Conservation (phyloP, 2,797 vertebrate species). For the Craterocephalus amniculus region DNA sequence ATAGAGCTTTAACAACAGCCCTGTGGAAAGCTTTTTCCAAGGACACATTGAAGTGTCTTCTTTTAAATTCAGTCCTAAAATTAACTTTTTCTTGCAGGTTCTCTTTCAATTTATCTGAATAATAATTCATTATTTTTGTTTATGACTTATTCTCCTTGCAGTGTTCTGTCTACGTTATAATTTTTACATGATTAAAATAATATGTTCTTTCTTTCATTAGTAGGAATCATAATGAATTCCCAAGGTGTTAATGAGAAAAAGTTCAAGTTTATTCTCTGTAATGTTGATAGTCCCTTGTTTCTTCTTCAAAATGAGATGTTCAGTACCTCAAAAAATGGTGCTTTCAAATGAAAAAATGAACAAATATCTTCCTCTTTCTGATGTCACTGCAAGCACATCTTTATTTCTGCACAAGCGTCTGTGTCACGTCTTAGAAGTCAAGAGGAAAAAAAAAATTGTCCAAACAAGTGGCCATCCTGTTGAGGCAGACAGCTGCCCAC, state of each 20-base stretch:
- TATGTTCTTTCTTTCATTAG: no score
- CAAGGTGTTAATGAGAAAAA: not conserved
- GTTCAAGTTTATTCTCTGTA: no score
- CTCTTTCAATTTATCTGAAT: no score
- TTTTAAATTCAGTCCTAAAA: not conserved
- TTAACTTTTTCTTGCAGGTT: not conserved
- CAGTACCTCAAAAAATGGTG: not conserved
- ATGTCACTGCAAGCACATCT: not conserved
- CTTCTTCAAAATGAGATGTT: no score
- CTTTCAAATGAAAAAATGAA: not conserved
- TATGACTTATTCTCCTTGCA: not conserved
- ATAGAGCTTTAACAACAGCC: not conserved
- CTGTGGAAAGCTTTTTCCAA: not conserved
- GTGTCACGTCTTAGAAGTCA: not conserved
- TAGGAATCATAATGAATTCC: not conserved
- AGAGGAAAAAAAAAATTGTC: not conserved
- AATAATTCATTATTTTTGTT: not conserved
- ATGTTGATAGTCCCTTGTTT: no score
- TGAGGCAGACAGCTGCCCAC: not conserved
- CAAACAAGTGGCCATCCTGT: not conserved
- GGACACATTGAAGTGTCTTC: no score
- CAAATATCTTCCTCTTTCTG: not conserved
- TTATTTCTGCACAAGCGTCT: not conserved
- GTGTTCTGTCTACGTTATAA: not conserved
- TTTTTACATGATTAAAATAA: no score